Base-by-base conservation (phyloP, 2,888 invertebrate genomes). In the Amphipoea oculea region DNA sequence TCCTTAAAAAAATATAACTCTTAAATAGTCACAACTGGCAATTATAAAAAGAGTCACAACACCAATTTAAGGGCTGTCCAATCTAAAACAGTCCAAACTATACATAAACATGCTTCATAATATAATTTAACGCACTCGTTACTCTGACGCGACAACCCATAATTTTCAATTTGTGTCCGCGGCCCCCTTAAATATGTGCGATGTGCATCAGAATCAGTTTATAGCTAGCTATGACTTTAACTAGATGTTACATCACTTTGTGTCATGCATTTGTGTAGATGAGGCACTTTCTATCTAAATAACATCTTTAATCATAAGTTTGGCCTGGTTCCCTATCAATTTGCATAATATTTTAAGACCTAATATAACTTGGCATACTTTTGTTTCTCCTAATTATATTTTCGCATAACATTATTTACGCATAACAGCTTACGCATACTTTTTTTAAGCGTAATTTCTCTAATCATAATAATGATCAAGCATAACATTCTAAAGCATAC, bases 121-220 rank as follows among this genome's bases (percentile, higher is more conserved):
- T 91, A 91, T 91, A 92, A 92, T 92, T 92, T 93, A 93, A 90
- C 88, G 91, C 89, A 89, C 94, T 94, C 94, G 95, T 94, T 95
- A 94, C 92, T 87, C 88, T 82, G 92, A 92, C 72, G 92, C 92
- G 93, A 93, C 93, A 92, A 91, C 92, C 94, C 94, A 93, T 96
- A 96, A 96, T 92, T 96, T 96, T 94, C 96, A 96, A 96, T 96
- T 96, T 96, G 96, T 93, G 95, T 94, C 94, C 90, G 90, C 91
- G 89, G 89, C 91, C 93, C 93, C 93, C 93, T 93, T 95, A 95
- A 95, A 95, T 92, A 94, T 89, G 90, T 89, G 89, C 86, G 82
- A 83, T 93, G 92, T 95, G 93, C 85, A 85, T 76, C 93, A 92
- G 83, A 81, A 83, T 95, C 95, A 94, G 91, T 81, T 94, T 92